phyloP scores from a whole-genome alignment of 2,888 invertebrate species.

The Amphipoea oculea region DNA sequence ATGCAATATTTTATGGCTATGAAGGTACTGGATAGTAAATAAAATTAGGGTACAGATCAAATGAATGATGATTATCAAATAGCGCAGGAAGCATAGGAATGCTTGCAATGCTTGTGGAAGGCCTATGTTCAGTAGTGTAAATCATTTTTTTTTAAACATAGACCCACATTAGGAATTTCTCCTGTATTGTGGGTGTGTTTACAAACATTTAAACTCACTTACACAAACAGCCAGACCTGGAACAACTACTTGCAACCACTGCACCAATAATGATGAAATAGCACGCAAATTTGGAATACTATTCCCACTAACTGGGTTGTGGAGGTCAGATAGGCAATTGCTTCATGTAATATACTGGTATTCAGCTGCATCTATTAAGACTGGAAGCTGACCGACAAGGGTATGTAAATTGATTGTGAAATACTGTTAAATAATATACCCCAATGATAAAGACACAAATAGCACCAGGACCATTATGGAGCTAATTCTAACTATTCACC shows the following conservation, averaged over 20 bases:
- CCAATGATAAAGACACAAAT: background rate
- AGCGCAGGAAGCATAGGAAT: background rate
- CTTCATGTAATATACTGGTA: too few relatives aligned
- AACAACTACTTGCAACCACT: too few relatives aligned
- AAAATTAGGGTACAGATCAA: background rate
- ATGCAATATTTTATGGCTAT: background rate
- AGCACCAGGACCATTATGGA: background rate
- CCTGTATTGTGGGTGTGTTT: too few relatives aligned
- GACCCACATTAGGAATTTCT: too few relatives aligned
- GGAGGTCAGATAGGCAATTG: too few relatives aligned
- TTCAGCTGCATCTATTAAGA: too few relatives aligned
- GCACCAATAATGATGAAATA: background rate
- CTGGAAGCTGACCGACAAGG: too few relatives aligned
- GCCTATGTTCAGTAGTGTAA: too few relatives aligned
- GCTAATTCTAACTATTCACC: conserved; percentile 81
- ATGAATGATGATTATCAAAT: background rate
- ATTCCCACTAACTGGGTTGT: too few relatives aligned
- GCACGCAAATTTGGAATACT: background rate
- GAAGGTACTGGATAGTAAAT: background rate
- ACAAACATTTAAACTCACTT: too few relatives aligned
- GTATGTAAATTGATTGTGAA: background rate
- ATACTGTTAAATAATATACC: background rate
- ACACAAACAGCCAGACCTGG: background rate
- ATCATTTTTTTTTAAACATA: background rate
- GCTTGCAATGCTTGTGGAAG: background rate